Evolutionary conservation across 2,888 invertebrate species (phyloP).

Genomic region (Conchocele bisecta): DNA sequence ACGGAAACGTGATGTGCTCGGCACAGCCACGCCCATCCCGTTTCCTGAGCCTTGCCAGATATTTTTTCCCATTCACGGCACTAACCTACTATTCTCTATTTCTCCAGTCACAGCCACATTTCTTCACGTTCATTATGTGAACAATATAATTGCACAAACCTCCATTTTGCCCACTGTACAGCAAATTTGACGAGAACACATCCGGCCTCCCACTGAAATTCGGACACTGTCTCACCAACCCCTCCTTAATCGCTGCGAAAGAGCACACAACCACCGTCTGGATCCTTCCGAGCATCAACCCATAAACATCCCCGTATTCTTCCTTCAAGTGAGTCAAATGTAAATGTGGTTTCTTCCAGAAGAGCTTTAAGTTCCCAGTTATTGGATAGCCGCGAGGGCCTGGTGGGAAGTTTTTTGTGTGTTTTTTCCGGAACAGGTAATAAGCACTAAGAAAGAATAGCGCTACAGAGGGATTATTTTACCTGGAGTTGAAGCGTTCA

Average conservation of each 20-base stretch:
- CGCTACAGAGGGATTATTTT: no score
- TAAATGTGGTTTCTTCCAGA: conserved; percentile 61
- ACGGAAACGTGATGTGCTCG: no score
- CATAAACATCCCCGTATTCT: conserved; percentile 70
- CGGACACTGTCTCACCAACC: conserved; percentile 55
- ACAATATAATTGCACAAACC: conserved; percentile 64
- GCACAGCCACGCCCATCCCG: no score
- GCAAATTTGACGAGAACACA: conserved; percentile 44
- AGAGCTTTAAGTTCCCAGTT: conserved; percentile 59
- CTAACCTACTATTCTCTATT: no score
- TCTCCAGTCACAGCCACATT: no score
- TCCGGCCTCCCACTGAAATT: conserved; percentile 63
- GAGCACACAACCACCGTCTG: conserved; percentile 68
- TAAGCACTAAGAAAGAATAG: no score
- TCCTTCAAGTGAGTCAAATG: conserved; percentile 63
- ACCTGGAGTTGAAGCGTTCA: no score
- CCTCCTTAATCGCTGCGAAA: conserved; percentile 67
- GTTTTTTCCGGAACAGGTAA: no score
- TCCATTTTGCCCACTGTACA: conserved; percentile 64
- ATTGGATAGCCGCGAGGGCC: conserved; percentile 67
- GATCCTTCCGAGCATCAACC: conserved; percentile 63
- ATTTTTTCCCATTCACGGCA: no score
- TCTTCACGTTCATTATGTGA: no score
- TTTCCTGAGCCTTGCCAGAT: no score
- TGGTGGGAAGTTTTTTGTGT: conserved; percentile 60